Percentiles rank a stretch among this genome's conserved stretches.
phyloP scores from a whole-genome alignment of 1,140 invertebrate species.

The Meloidogyne exigua region DNA sequence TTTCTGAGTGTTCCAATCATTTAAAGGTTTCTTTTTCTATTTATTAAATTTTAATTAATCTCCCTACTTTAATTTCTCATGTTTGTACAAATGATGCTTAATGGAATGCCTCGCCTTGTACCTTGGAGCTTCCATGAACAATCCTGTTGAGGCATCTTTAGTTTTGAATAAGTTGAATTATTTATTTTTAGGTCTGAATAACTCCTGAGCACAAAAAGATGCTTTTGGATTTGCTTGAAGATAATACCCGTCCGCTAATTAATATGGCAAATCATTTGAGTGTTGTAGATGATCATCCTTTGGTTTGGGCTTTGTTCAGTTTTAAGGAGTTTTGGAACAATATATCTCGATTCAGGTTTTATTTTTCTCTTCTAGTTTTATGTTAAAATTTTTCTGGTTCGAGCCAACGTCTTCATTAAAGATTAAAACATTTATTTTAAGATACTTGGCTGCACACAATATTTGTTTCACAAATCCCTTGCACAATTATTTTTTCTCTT shows the following conservation, averaged over 20 bases:
- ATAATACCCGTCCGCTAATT: constrained; percentile 49
- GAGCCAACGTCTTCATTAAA: too few relatives aligned
- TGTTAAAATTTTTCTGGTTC: too few relatives aligned
- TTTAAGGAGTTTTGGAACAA: constrained; percentile 13
- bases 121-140: too few relatives aligned
- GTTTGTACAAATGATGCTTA: too few relatives aligned
- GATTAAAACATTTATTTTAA: constrained; percentile 69
- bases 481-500: constrained; percentile 85
- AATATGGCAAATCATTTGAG: constrained; percentile 58
- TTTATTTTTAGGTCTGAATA: constrained; percentile 54
- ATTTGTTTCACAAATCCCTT: constrained; percentile 87
- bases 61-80: too few relatives aligned
- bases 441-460: constrained; percentile 92
- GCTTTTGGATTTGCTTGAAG: constrained; percentile 45
- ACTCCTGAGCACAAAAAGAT: constrained; percentile 42
- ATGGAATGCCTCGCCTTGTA: too few relatives aligned
- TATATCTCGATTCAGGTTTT: constrained; percentile 69
- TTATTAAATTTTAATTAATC: too few relatives aligned
- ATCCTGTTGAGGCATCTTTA: too few relatives aligned
- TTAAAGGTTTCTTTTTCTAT: too few relatives aligned
- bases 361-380: constrained; percentile 35
- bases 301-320: constrained; percentile 51
- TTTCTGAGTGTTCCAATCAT: too few relatives aligned
- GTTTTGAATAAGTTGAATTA: too few relatives aligned
- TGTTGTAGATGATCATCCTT: constrained; percentile 57